A percentile compares a stretch with the other conserved stretches of the same genome.
These are phyloP conservation scores for Rhegmatorhina hoffmannsi DNA, from an alignment of 2,113 vertebrate species.

Conservation along the genomic window DNA sequence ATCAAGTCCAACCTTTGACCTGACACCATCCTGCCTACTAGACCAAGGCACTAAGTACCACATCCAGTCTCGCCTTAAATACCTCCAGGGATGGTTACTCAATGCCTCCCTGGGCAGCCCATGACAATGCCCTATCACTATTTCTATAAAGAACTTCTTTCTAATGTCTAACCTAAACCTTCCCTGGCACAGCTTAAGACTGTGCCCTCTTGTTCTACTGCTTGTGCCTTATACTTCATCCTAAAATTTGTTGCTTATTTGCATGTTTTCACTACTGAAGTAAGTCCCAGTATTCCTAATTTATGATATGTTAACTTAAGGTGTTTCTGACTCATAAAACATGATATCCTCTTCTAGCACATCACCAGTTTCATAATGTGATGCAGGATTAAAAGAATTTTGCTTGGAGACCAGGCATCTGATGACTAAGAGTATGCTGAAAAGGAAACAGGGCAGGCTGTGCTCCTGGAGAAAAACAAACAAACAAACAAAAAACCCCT, in stretches of 20 bases:
- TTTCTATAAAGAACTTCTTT: too few relatives aligned
- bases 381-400: conserved; percentile 42
- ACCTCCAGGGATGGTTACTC: too few relatives aligned
- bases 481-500: background rate
- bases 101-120: too few relatives aligned
- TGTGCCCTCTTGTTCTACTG: too few relatives aligned
- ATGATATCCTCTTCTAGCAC: background rate
- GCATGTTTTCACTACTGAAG: conserved; percentile 23
- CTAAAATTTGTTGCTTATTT: conserved; percentile 52
- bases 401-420: conserved; percentile 1
- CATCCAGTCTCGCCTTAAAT: too few relatives aligned
- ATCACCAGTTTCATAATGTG: conserved; percentile 39
- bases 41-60: too few relatives aligned
- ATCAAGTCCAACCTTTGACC: too few relatives aligned
- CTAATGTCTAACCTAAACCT: too few relatives aligned
- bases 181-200: too few relatives aligned
- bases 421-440: conserved; percentile 24
- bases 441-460: background rate
- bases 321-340: conserved; percentile 60
- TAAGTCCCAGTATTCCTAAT: conserved; percentile 47
- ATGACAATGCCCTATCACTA: too few relatives aligned
- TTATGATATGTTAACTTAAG: conserved; percentile 49
- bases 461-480: background rate
- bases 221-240: background rate
- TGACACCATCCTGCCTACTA: too few relatives aligned